Conservation (phyloP, 2,113 vertebrate species). For the Elaphurus davidianus region DNA sequence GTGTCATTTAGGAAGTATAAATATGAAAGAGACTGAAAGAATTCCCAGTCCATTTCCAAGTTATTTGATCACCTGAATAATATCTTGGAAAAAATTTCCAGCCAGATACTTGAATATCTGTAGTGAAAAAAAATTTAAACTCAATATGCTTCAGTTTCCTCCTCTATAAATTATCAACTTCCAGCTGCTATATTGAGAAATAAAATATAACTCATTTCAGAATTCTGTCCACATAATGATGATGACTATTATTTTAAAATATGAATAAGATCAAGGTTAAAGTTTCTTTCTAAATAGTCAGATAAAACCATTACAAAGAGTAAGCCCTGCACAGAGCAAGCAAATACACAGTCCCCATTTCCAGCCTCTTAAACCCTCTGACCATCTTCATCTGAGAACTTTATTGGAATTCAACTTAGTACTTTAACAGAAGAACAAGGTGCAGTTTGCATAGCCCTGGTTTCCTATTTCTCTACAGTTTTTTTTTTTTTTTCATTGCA, state of each 20-base stretch:
- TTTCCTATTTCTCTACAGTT: not conserved
- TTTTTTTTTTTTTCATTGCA: slow-evolving; percentile 46
- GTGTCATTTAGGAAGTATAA: not conserved
- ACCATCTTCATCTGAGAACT: not conserved
- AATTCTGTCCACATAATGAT: not conserved
- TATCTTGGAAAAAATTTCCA: not conserved
- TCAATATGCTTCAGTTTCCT: not conserved
- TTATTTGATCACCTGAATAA: not conserved
- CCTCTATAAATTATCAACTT: not conserved
- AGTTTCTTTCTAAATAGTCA: not conserved
- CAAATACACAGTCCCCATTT: not conserved
- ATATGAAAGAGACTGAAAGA: not conserved
- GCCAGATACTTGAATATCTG: not conserved
- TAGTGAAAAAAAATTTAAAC: not conserved
- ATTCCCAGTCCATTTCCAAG: not conserved
- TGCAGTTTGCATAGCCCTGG: not conserved
- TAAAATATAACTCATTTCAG: not conserved
- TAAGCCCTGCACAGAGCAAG: not conserved
- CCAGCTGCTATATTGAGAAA: not conserved
- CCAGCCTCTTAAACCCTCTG: not conserved
- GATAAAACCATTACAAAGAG: not conserved
- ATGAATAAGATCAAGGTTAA: not conserved
- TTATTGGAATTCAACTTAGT: not conserved
- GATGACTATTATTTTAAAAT: not conserved
- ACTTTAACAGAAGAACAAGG: slow-evolving; percentile 31